These are phyloP conservation scores for Colius striatus DNA, from an alignment of 2,113 vertebrate species.

Conservation along the genomic window DNA sequence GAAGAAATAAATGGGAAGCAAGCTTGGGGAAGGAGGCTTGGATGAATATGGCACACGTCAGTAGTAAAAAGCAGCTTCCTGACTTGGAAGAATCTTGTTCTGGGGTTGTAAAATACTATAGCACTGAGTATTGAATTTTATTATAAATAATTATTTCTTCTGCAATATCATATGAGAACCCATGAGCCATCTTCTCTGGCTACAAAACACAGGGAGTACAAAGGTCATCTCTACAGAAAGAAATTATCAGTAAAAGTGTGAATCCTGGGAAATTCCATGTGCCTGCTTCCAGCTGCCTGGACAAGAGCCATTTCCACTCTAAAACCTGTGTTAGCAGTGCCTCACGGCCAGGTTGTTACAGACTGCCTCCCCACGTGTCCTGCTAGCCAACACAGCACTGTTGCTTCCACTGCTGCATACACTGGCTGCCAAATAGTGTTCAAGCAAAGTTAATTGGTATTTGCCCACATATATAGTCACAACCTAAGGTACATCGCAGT, in stretches of 20 bases:
- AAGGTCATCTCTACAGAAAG: not conserved
- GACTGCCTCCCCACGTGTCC: not conserved
- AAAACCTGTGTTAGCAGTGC: not conserved
- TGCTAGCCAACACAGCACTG: not conserved
- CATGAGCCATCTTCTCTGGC: not conserved
- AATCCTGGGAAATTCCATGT: not conserved
- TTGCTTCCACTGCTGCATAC: accelerated
- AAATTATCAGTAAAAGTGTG: not conserved
- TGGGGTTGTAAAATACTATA: not conserved
- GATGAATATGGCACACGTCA: not conserved
- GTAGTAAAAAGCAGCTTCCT: not conserved
- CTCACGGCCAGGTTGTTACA: not conserved
- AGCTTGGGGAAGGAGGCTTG: not conserved
- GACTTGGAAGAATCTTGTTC: not conserved
- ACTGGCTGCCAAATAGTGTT: not conserved
- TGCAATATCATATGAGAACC: not conserved
- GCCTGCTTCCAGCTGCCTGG: not conserved
- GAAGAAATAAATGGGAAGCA: not conserved
- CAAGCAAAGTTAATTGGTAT: not conserved
- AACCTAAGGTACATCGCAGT: not conserved
- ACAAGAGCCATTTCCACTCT: not conserved
- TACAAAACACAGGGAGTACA: not conserved
- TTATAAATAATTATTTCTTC: not conserved
- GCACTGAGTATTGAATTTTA: not conserved
- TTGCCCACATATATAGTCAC: not conserved